A percentile compares a stretch with the other conserved stretches of the same genome.
These are phyloP conservation scores for Anolis apletophallus DNA, from an alignment of 2,797 vertebrate species.

Conservation along the genomic window DNA sequence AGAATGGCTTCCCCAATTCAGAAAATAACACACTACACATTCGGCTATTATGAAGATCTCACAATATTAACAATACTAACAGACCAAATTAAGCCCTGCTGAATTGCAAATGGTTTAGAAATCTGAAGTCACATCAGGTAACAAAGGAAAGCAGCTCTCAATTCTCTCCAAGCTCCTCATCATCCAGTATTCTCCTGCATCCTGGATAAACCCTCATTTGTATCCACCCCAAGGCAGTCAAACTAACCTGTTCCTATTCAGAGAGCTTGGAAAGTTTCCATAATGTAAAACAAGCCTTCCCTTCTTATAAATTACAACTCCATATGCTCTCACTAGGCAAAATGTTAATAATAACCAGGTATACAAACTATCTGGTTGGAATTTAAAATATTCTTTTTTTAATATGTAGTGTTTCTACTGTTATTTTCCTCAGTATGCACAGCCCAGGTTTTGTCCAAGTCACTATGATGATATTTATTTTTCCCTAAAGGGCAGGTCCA, in stretches of 20 bases:
- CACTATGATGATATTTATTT: not conserved
- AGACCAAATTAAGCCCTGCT: not conserved
- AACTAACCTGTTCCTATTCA: slow-evolving; percentile 20
- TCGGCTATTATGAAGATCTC: not conserved
- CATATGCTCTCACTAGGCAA: not conserved
- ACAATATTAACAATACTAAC: not conserved
- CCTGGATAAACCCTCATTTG: not conserved
- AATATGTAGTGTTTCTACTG: not conserved
- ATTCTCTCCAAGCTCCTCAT: not conserved
- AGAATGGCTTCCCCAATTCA: not conserved
- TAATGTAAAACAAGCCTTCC: slow-evolving; percentile 1
- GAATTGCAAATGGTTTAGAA: not conserved
- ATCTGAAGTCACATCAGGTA: slow-evolving; percentile 1
- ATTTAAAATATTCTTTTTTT: not conserved
- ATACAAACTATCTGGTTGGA: not conserved
- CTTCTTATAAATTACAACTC: slow-evolving; percentile 9
- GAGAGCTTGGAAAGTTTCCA: not conserved
- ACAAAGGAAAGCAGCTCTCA: not conserved
- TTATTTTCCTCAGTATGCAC: not conserved
- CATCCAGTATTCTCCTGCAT: not conserved
- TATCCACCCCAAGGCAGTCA: not conserved
- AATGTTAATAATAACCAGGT: not conserved
- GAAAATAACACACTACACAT: not conserved
- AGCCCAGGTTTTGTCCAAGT: not conserved
- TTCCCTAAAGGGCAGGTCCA: not conserved